Evolutionary conservation across 2,888 invertebrate species (phyloP).

Genomic region (Scaptomyza caliginosa): DNA sequence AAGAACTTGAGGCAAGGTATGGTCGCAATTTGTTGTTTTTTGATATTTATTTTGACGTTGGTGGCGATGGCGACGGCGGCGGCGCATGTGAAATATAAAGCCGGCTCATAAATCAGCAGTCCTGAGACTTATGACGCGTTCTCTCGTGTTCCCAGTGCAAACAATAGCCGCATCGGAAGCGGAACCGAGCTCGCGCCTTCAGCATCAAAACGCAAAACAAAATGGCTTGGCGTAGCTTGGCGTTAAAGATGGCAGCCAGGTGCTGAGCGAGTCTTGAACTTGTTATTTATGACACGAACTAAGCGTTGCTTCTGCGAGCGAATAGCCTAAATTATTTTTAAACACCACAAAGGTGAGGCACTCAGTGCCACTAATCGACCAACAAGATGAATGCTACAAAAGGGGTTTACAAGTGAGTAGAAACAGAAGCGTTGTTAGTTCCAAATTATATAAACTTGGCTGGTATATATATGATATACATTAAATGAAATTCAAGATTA

Average conservation of each 20-base stretch:
- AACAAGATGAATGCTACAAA: neutral
- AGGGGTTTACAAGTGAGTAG: neutral
- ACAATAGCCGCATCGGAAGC: slow-evolving; percentile 57
- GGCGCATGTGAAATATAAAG: slow-evolving; percentile 48
- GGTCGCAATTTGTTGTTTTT: slow-evolving; percentile 72
- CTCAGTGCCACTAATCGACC: slow-evolving; percentile 32
- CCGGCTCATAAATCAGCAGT: slow-evolving; percentile 70
- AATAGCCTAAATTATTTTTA: slow-evolving; percentile 9
- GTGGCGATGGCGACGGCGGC: neutral
- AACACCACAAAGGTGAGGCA: neutral
- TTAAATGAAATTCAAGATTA: too few species aligned
- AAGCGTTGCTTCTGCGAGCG: slow-evolving; percentile 52
- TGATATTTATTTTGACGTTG: slow-evolving; percentile 68
- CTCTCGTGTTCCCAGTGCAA: slow-evolving; percentile 19
- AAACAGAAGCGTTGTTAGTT: too few species aligned
- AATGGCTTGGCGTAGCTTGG: slow-evolving; percentile 17
- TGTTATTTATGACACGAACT: slow-evolving; percentile 66
- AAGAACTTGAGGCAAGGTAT: slow-evolving; percentile 24
- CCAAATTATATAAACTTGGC: too few species aligned
- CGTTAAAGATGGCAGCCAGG: slow-evolving; percentile 40
- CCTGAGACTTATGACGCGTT: slow-evolving; percentile 38
- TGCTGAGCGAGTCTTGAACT: slow-evolving; percentile 58
- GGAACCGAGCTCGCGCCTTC: slow-evolving; percentile 33
- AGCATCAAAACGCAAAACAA: slow-evolving; percentile 17
- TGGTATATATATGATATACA: too few species aligned